Percentiles rank a stretch among this genome's conserved stretches.
Conservation (phyloP, 2,113 vertebrate species). For the Anguilla japonica region DNA sequence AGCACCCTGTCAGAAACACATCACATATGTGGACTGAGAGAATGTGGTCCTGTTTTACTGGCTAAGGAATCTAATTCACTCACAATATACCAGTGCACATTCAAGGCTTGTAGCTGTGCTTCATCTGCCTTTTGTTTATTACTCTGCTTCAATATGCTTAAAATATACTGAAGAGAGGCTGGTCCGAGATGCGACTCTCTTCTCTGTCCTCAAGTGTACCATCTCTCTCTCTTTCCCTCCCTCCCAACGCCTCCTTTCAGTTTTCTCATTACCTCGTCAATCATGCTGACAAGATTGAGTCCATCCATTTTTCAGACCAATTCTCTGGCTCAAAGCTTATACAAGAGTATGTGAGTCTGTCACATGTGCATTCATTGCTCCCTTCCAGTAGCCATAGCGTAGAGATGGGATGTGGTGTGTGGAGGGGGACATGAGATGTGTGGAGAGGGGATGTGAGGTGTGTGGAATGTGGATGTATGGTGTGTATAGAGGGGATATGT, state of each 20-base stretch:
- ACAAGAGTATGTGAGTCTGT: slow-evolving; percentile 88
- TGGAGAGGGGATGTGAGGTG: too few relatives aligned
- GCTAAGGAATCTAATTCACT: too few relatives aligned
- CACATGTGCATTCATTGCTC: neutral
- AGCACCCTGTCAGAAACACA: neutral
- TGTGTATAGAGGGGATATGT: too few relatives aligned
- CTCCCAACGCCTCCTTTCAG: slow-evolving; percentile 61
- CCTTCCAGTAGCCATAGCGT: neutral
- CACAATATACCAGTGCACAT: too few relatives aligned
- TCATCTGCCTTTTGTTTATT: neutral
- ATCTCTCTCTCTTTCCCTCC: neutral
- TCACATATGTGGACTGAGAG: too few relatives aligned
- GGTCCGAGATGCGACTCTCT: neutral
- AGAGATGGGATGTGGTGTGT: too few relatives aligned
- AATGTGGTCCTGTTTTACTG: too few relatives aligned
- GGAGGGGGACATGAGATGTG: too few relatives aligned
- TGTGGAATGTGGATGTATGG: too few relatives aligned
- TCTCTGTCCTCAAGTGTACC: neutral
- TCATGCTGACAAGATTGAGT: slow-evolving; percentile 97
- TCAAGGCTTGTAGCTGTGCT: neutral
- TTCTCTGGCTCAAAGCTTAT: slow-evolving; percentile 99
- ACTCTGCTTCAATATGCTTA: too few relatives aligned
- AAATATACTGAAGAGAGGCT: too few relatives aligned
- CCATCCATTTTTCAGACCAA: slow-evolving; percentile 99
- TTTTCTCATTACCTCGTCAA: slow-evolving; percentile 96